These are phyloP conservation scores for Arge pagana DNA, from an alignment of 2,888 invertebrate genomes.

Conservation along the genomic window DNA sequence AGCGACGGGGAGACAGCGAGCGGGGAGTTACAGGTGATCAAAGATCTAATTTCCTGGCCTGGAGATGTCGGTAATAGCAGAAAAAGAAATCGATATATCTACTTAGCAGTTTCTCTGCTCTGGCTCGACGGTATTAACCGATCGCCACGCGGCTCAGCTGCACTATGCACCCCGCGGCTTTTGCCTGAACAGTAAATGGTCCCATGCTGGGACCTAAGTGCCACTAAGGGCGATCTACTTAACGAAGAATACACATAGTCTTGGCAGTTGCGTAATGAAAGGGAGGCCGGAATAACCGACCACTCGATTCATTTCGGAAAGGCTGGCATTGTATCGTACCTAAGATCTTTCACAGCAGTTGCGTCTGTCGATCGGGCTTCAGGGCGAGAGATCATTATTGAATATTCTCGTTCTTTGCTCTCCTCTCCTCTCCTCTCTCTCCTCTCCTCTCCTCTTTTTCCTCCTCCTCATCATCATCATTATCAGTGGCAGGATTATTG, in stretches of 20 bases:
- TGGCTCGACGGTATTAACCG: not conserved
- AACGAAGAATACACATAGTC: slow-evolving; percentile 35
- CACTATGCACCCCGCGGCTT: slow-evolving; percentile 18
- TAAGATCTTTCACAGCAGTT: no score
- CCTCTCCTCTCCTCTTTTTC: not conserved
- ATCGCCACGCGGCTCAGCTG: not conserved
- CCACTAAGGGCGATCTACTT: slow-evolving; percentile 49
- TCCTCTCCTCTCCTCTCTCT: not conserved
- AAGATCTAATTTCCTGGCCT: slow-evolving; percentile 17
- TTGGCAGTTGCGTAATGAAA: no score
- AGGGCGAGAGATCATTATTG: no score
- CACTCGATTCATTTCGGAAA: no score
- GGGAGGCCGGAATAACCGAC: no score
- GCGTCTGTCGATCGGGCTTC: no score
- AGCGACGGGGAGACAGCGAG: no score
- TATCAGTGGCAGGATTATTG: no score
- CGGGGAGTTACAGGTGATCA: no score
- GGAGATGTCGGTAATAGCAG: slow-evolving; percentile 15
- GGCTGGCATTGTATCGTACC: no score
- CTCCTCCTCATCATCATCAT: not conserved
- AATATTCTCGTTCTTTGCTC: slow-evolving; percentile 6
- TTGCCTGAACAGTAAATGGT: slow-evolving; percentile 38
- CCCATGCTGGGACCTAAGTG: slow-evolving; percentile 51
- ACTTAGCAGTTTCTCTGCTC: not conserved
- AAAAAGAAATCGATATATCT: slow-evolving; percentile 18